A percentile compares a stretch with the other conserved stretches of the same genome.
phyloP scores from a whole-genome alignment of 1,140 invertebrate genomes.

The Delia radicum region DNA sequence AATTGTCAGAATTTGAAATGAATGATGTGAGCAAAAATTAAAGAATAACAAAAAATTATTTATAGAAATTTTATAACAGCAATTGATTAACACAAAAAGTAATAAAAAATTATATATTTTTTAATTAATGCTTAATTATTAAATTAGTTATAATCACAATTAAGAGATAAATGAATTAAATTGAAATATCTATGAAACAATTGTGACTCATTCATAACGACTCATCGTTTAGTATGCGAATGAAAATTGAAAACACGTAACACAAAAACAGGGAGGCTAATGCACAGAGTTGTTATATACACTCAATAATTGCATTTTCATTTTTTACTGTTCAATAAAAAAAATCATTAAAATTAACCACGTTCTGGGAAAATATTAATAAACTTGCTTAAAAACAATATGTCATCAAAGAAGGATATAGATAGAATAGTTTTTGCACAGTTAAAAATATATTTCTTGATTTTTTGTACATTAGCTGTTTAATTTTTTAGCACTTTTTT shows the following conservation, averaged over 20 bases:
- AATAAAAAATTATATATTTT: too few relatives aligned
- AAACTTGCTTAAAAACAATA: background rate
- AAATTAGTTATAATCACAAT: background rate
- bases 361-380: too few relatives aligned
- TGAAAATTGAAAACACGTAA: too few relatives aligned
- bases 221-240: background rate
- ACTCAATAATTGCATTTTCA: background rate
- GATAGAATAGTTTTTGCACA: too few relatives aligned
- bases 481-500: background rate
- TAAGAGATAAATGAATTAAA: background rate
- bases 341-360: too few relatives aligned
- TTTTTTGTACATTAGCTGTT: background rate
- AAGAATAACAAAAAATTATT: background rate
- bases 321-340: too few relatives aligned
- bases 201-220: background rate
- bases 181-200: background rate
- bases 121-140: background rate
- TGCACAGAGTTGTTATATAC: background rate
- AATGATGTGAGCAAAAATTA: background rate
- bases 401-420: too few relatives aligned
- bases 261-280: too few relatives aligned
- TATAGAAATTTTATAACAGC: too few relatives aligned
- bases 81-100: background rate
- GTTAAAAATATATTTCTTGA: background rate
- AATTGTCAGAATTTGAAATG: slow-evolving; percentile 8